Percentiles rank a stretch among this genome's conserved stretches.
These are phyloP conservation scores for Nipponacmea schrenckii DNA, from an alignment of 2,888 invertebrate genomes.

Conservation along the genomic window DNA sequence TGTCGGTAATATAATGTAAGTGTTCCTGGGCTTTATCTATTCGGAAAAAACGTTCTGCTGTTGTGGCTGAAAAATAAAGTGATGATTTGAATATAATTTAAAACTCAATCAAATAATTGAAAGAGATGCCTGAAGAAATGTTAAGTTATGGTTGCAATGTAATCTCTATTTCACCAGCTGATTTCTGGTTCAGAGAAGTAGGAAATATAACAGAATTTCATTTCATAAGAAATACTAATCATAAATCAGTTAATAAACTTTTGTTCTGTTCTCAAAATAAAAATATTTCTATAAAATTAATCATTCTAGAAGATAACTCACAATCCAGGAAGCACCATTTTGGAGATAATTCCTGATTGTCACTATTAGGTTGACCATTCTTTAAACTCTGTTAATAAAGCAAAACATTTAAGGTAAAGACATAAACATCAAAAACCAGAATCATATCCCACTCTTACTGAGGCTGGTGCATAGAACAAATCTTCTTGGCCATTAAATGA, in stretches of 20 bases:
- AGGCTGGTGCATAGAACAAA: too few species aligned
- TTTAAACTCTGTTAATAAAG: background rate
- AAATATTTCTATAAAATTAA: too few species aligned
- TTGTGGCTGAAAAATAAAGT: constrained; percentile 78
- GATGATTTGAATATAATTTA: background rate
- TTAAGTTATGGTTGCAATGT: too few species aligned
- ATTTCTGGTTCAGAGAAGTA: too few species aligned
- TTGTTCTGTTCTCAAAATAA: too few species aligned
- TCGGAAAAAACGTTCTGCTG: constrained; percentile 95
- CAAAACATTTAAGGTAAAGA: background rate
- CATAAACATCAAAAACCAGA: background rate
- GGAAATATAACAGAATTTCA: too few species aligned
- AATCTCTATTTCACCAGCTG: too few species aligned
- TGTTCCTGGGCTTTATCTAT: constrained; percentile 96
- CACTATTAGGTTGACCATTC: background rate
- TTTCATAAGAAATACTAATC: too few species aligned
- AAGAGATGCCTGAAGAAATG: too few species aligned
- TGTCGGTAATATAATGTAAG: constrained; percentile 93
- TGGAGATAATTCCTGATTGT: constrained; percentile 39
- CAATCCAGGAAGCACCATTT: constrained; percentile 98
- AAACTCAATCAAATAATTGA: background rate
- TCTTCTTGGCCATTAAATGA: too few species aligned
- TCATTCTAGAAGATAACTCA: constrained; percentile 72
- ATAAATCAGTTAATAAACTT: too few species aligned
- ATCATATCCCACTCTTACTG: too few species aligned